Evolutionary conservation across 2,888 invertebrate species (phyloP), one percentile per base, ranked within the genome.

Genomic region (Esperia sulphurella): DNA sequence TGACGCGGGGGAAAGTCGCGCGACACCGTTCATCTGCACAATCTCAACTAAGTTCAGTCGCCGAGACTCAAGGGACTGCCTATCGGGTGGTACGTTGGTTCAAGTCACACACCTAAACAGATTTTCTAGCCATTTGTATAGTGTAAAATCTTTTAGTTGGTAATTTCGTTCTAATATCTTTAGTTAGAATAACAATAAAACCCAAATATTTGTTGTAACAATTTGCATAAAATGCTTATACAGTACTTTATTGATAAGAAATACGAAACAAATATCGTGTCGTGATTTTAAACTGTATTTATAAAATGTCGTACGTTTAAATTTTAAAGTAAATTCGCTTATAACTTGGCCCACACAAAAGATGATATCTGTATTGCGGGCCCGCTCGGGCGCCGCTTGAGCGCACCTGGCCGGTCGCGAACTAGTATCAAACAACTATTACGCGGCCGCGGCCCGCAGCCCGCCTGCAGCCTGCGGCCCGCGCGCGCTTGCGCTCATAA

Each of bases 11-110:
- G 3, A 5, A 21, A 2, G 21, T 43, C 46, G 30, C 49, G 54
- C 50, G 45, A 55, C 54, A 45, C 54, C 58, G 55, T 55, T 62
- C 59, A 62, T 63, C 64, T 62, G 55, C 61, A 60, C 61, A 63
- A 63, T 66, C 63, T 68, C 63, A 68, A 63, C 64, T 58, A 57
- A 63, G 57, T 67, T 58, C 41, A 43, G 52, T 58, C 54, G 56
- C 43, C 42, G 40, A 33, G 38, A 33, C 50, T 45, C 45, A 39
- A 48, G 55, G 45, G 54, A 53, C 53, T 61, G 52, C 47, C 52
- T 45, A 50, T 43, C 50, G 45, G 38, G 28, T 41, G 41, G 21
- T 21, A 10, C 8, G n/a, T 9, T 10, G 12, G 29, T n/a, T 41
- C 12, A 29, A n/a, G 41, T n/a, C 29, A 41, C 6, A 41, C 12